Conservation (phyloP, 2,888 invertebrate genomes). For the Pollenia amentaria region DNA sequence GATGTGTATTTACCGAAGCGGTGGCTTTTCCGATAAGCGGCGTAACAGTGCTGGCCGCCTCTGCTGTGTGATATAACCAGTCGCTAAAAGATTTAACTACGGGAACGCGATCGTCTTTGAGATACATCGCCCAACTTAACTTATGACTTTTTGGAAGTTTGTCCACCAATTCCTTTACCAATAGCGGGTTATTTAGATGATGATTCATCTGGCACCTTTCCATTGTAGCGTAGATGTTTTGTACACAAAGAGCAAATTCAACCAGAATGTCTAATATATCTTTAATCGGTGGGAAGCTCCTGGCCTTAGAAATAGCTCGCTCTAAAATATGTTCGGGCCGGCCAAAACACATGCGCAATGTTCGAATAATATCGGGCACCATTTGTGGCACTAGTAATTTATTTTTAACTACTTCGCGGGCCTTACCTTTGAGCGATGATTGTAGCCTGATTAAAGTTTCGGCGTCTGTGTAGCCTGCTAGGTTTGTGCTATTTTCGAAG, state of each 20-base stretch:
- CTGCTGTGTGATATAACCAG: conserved; percentile 48
- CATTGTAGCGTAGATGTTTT: not conserved
- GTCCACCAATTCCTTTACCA: conserved; percentile 54
- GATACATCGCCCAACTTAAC: conserved; percentile 54
- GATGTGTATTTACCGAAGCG: not conserved
- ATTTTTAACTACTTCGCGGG: too few species aligned
- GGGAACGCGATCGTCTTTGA: conserved; percentile 30
- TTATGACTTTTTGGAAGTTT: conserved; percentile 48
- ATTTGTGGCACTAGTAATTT: too few species aligned
- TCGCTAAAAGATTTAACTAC: conserved; percentile 26
- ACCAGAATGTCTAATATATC: conserved; percentile 46
- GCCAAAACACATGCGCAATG: too few species aligned
- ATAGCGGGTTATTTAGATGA: conserved; percentile 45
- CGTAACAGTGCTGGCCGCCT: conserved; percentile 23
- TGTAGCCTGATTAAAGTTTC: too few species aligned
- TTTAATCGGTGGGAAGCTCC: conserved; percentile 32
- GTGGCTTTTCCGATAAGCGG: not conserved
- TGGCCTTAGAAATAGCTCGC: conserved; percentile 33
- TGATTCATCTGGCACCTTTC: conserved; percentile 44
- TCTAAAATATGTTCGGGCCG: conserved; percentile 12
- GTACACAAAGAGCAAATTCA: conserved; percentile 32
- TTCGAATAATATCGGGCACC: too few species aligned
- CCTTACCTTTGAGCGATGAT: too few species aligned
- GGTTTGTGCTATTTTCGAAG: too few species aligned
- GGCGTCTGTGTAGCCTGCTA: too few species aligned